A percentile compares a stretch with the other conserved stretches of the same genome.
These are phyloP conservation scores for Sylvia atricapilla DNA, from an alignment of 2,113 vertebrate species.

Conservation along the genomic window DNA sequence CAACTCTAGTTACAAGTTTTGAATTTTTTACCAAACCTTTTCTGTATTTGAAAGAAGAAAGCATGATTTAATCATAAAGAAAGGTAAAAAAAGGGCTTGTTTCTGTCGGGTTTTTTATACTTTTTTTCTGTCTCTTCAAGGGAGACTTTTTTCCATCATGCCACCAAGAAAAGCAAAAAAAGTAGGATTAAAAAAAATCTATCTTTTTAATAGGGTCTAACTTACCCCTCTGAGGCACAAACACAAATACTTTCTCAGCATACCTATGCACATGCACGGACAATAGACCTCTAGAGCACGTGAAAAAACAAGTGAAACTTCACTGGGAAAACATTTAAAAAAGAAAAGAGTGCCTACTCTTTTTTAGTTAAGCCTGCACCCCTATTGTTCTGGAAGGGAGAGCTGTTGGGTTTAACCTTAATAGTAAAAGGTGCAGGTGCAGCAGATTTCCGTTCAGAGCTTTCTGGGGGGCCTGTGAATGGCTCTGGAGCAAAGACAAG, in stretches of 20 bases:
- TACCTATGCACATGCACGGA: neutral
- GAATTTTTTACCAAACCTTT: neutral
- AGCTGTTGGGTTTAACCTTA: neutral
- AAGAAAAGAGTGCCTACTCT: rapidly evolving
- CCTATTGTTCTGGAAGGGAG: neutral
- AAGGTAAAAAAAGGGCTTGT: neutral
- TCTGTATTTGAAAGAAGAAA: neutral
- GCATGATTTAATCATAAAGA: neutral
- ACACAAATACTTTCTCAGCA: neutral
- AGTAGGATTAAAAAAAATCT: neutral
- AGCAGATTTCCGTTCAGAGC: neutral
- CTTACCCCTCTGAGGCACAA: neutral
- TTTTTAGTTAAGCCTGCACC: neutral
- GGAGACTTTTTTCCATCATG: neutral
- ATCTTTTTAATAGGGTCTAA: neutral
- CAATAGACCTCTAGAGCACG: neutral
- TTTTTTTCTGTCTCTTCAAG: neutral
- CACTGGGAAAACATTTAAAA: neutral
- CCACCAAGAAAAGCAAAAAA: neutral
- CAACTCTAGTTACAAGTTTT: neutral
- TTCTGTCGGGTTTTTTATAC: neutral
- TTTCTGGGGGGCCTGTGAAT: neutral
- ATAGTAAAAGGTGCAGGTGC: neutral
- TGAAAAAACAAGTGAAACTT: neutral
- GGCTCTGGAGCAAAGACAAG: neutral